These are phyloP conservation scores for Lordiphosa stackelbergi DNA, from an alignment of 1,140 invertebrate genomes.

Conservation along the genomic window DNA sequence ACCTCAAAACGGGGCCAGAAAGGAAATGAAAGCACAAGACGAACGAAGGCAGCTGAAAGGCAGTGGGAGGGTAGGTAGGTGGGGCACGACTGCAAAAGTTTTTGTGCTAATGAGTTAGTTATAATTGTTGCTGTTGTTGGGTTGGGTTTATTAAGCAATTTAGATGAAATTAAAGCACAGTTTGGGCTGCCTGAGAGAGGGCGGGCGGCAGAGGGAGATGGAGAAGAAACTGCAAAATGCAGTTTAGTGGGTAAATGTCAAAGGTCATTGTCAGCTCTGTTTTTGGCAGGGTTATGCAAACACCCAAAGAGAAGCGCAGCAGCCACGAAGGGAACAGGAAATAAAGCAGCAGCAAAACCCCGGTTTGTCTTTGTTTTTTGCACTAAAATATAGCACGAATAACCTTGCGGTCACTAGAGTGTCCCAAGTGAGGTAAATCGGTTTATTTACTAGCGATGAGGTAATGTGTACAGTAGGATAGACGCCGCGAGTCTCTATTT, in stretches of 20 bases:
- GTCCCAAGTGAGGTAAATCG: no score
- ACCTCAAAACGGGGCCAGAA: slow-evolving; percentile 43
- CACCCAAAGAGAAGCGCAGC: slow-evolving; percentile 2
- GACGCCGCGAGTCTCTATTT: no score
- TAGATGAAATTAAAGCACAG: slow-evolving; percentile 18
- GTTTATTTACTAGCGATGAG: no score
- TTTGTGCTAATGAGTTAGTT: slow-evolving; percentile 66
- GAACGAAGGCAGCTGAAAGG: not conserved
- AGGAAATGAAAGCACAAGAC: not conserved
- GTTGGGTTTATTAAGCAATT: slow-evolving; percentile 27
- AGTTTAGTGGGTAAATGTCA: slow-evolving; percentile 46
- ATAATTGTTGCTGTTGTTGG: slow-evolving; percentile 29
- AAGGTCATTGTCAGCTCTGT: slow-evolving; percentile 59
- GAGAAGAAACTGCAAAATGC: slow-evolving; percentile 9
- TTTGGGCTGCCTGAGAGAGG: slow-evolving; percentile 3
- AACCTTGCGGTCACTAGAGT: no score
- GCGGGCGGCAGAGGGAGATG: not conserved
- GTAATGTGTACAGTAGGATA: no score
- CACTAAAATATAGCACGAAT: no score
- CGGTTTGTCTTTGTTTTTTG: no score
- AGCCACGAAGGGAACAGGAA: no score
- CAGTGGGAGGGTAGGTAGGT: not conserved
- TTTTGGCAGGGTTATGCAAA: slow-evolving; percentile 53
- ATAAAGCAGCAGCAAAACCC: no score
- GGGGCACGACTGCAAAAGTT: slow-evolving; percentile 27